Base-by-base conservation (phyloP, 2,797 vertebrate genomes). In the Diplodus puntazzo region DNA sequence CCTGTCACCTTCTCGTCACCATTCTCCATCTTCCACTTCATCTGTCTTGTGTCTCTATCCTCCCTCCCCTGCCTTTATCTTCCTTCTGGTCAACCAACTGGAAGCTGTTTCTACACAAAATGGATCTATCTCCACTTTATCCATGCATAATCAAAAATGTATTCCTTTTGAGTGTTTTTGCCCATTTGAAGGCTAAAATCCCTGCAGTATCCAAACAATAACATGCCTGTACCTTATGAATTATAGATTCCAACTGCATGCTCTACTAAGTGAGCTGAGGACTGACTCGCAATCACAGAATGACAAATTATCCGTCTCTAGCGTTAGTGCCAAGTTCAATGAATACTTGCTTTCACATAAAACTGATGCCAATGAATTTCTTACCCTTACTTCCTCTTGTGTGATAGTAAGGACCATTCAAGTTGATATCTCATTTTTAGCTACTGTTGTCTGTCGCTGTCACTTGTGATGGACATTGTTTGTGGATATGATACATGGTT, bases 201-300 rank as follows among this genome's bases (percentile, higher is more conserved):
- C 75, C 83, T 57, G 68, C 65, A 61, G 84, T 16, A 45, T 58
- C 75, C 34, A 69, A 75, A 87, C 83, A 75, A 79, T 48, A 74
- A 69, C 55, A 68, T 20, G 55, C 42, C 55, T 81, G 64, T 62
- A 30, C 30, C 49, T 72, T 20, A 67, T 91, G 20, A 88, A 91
- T 90, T 85, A 90, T 89, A 85, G 16, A 89, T 87, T 58, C 79
- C 65, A 70, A 75, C 77, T 69, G 64, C 73, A 69, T 66, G 60
- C 62, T 58, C 53, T 54, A 39, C 82, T 84, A 46, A 79, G 43
- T 58, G 69, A 79, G 57, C 66, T 43, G 42, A 66, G 48, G 39
- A 67, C 71, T 50, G 73, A 73, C 63, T 50, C 62, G 53, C 39
- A 65, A 43, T 82, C 42, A 62, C 73, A 52, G 49, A 11, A 77